These are phyloP conservation scores for Drosophila truncata DNA, from an alignment of 1,140 invertebrate genomes.

Conservation along the genomic window DNA sequence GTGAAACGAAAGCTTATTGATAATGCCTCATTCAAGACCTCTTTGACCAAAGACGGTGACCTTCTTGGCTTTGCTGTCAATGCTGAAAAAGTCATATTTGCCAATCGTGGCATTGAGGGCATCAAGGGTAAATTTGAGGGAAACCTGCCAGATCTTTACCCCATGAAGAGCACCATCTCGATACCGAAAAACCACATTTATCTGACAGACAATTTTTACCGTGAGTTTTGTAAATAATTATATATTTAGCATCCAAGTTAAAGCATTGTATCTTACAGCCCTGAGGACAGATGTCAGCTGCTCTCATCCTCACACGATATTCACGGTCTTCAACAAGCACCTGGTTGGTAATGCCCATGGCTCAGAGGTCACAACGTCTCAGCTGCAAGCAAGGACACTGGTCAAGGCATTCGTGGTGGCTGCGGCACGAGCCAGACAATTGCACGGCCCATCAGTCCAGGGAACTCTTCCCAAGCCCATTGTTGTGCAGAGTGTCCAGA, in stretches of 20 bases:
- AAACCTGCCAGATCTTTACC: slow-evolving; percentile 90
- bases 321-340: slow-evolving; percentile 88
- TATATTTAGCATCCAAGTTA: neutral
- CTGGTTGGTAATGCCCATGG: slow-evolving; percentile 89
- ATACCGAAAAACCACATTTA: slow-evolving; percentile 89
- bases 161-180: slow-evolving; percentile 90
- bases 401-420: slow-evolving; percentile 91
- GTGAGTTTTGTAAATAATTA: slow-evolving; percentile 87
- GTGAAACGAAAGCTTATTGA: slow-evolving; percentile 87
- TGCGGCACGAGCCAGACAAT: slow-evolving; percentile 89
- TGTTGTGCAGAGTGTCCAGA: slow-evolving; percentile 92
- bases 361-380: slow-evolving; percentile 88
- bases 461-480: slow-evolving; percentile 90
- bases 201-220: slow-evolving; percentile 87
- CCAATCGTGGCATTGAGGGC: slow-evolving; percentile 87
- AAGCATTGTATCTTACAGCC: slow-evolving; percentile 85
- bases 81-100: slow-evolving; percentile 89
- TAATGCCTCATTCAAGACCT: slow-evolving; percentile 86
- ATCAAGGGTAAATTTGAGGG: slow-evolving; percentile 86
- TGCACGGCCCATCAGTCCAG: slow-evolving; percentile 88
- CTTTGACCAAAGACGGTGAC: slow-evolving; percentile 88
- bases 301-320: slow-evolving; percentile 90
- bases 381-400: slow-evolving; percentile 89
- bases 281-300: slow-evolving; percentile 85
- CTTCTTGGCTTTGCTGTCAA: slow-evolving; percentile 88